These are phyloP conservation scores for Sapajus apella DNA, from an alignment of 2,113 vertebrate species.

Conservation along the genomic window DNA sequence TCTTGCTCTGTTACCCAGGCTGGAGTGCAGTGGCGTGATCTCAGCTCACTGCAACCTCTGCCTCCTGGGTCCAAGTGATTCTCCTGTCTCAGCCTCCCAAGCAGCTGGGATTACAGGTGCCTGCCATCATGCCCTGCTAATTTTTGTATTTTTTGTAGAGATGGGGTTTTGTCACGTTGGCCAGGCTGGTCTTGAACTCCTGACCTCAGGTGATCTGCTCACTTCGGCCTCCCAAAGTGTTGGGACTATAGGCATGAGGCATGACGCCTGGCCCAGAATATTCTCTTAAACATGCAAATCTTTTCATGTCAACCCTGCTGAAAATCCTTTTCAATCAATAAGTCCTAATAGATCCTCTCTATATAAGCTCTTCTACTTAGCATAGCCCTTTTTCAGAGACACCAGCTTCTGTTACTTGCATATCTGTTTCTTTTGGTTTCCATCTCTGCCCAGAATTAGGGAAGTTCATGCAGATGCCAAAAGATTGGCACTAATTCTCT, in stretches of 20 bases:
- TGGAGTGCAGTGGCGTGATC: background rate
- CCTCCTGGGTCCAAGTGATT: background rate
- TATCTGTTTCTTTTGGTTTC: background rate
- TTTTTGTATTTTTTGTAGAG: background rate
- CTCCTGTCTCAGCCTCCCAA: background rate
- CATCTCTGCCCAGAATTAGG: background rate
- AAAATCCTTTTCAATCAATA: background rate
- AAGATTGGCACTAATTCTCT: background rate
- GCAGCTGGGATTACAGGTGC: background rate
- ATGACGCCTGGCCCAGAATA: background rate
- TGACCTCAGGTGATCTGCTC: background rate
- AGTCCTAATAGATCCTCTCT: background rate
- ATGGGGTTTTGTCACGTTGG: background rate
- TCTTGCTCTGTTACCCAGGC: background rate
- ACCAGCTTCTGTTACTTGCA: background rate
- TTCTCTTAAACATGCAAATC: background rate
- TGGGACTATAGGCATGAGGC: background rate
- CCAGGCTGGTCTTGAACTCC: background rate
- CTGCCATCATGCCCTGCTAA: background rate
- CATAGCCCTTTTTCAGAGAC: background rate
- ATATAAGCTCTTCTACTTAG: background rate
- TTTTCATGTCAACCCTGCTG: background rate
- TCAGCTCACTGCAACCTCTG: background rate
- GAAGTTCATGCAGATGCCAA: background rate
- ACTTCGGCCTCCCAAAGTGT: background rate